Evolutionary conservation across 2,113 vertebrate species (phyloP).

Genomic region (Talpa occidentalis): DNA sequence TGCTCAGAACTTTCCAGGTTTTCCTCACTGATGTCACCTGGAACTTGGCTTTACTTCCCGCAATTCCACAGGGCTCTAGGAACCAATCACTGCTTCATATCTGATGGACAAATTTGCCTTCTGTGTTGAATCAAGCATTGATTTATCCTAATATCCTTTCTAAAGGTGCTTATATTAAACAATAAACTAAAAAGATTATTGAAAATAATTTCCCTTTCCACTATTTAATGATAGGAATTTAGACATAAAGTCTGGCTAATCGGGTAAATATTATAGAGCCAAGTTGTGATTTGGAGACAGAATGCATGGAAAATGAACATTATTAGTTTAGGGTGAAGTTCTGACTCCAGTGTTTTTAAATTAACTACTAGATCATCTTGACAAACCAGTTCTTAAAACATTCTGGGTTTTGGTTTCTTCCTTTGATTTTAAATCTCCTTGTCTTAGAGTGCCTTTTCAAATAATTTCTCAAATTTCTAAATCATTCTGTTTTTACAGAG

Average conservation of each 20-base stretch:
- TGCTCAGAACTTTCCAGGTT: accelerated
- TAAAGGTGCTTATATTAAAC: background rate
- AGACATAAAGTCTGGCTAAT: background rate
- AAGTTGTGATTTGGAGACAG: background rate
- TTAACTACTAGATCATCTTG: slow-evolving; percentile 14
- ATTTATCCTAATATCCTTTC: background rate
- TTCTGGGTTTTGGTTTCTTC: background rate
- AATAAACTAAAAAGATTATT: background rate
- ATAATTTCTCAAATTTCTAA: background rate
- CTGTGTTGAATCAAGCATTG: background rate
- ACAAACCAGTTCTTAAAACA: background rate
- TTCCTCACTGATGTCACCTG: background rate
- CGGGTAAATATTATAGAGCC: background rate
- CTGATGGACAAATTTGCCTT: background rate
- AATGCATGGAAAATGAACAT: background rate
- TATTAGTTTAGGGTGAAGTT: slow-evolving; percentile 10
- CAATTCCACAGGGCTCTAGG: background rate
- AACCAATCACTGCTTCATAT: background rate
- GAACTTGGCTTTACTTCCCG: background rate
- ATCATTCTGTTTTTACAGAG: background rate
- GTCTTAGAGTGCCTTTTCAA: background rate
- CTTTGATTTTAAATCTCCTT: background rate
- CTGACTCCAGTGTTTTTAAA: background rate
- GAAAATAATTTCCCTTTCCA: background rate
- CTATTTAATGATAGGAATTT: background rate